Base-by-base conservation (phyloP, 2,113 vertebrate species). In the Sorex araneus region DNA sequence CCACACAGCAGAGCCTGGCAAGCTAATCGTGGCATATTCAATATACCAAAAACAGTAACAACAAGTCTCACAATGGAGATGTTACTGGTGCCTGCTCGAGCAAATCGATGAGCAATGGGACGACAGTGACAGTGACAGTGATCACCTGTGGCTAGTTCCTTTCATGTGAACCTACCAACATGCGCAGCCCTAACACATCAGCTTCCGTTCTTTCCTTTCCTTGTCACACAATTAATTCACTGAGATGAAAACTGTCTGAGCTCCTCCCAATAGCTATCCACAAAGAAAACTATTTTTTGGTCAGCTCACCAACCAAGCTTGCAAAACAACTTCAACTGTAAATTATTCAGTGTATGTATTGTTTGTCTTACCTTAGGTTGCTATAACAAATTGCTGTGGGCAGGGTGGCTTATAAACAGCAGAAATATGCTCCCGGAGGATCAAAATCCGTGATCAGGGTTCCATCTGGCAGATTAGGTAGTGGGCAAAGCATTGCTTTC, bases 351-450 rank as follows among this genome's bases (percentile, higher is more conserved):
- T 9, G 3, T 89, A 23, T 8, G 54, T 16, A 27, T 80, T 70
- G 75, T n/a, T 60, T 69, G 75, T 66, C 60, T 87, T 28, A 15
- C n/a, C 67, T 28, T 16, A 23, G 18, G 45, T 8, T 23, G 60
- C 43, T 47, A 36, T 36, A 23, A 67, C 40, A 77, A 77, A 67
- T 77, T 87, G 30, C 25, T 13, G 36, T 60, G 67, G 30, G 18
- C n/a, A 34, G 43, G 2, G 6, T 67, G 60, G 43, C 6, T 30
- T 66, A 67, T 76, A 77, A 77, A 87, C 74, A 77, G 50, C 16
- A 87, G 85, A 87, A 84, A 36, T 84, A 16, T 71, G 54, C 34
- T 84, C 70, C 15, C 50, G 30, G 84, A 64, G 60, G 9, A 9
- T 77, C 10, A 43, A n/a, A 87, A 77, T 43, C 16, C 32, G 66